Evolutionary conservation across 2,113 vertebrate genomes (phyloP), one percentile per base, ranked within the genome.

Genomic region (Peromyscus polionotus): DNA sequence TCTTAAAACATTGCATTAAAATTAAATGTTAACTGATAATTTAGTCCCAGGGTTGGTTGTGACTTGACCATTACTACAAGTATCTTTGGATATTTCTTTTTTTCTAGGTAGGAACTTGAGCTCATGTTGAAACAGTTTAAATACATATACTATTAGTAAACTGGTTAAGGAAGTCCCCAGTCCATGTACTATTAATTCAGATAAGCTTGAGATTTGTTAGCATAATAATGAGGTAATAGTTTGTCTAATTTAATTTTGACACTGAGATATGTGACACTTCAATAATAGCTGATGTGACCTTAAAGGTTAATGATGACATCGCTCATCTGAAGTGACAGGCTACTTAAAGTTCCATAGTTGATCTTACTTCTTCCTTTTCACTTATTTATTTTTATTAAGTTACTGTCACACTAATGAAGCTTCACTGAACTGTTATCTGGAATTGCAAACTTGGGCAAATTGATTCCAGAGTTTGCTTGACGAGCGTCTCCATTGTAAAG

Each of bases 261-360:
- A 95, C 31, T 36, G 59, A 98, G 96, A 98, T 98, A 98, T 98
- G 98, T 99, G 98, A 99, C 98, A 98, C 98, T 98, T 98, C 39
- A 97, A 98, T 99, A 99, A 98, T 97, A 98, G 98, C 92, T 96
- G 97, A 97, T 94, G 92, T 98, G 98, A 98, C 97, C 97, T 94
- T 96, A 80, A 97, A 98, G 98, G 98, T 99, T 98, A 99, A 98
- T 98, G 96, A 94, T 80, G 95, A 65, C 88, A 96, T 95, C 87
- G 42, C 91, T 97, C 97, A 97, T 97, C 94, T 95, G 72, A 96
- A 90, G 39, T 97, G 97, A 94, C 89, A 93, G 83, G 33, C 31
- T 77, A 92, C 94, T 96, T 97, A 81, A 84, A 61, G 91, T 80
- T 76, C 97, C 97, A 92, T 59, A 98, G 79, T 51, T 17, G 36